Evolutionary conservation across 2,888 invertebrate genomes (phyloP), one percentile per base, ranked within the genome.

Genomic region (Psococerastis gibbosa): DNA sequence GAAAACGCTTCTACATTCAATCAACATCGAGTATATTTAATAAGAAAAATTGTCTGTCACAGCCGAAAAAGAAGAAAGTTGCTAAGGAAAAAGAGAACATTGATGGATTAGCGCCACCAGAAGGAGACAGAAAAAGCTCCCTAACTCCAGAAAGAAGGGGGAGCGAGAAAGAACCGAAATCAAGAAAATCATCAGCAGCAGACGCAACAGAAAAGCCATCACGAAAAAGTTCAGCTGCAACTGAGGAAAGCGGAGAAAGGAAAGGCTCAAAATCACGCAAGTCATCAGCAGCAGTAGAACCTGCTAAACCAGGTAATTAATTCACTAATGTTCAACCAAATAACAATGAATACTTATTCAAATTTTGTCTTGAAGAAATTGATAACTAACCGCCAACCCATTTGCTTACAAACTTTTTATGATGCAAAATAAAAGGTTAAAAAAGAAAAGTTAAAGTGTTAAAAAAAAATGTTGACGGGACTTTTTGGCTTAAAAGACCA

Each of bases 221-320:
- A 43, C 23, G 38, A 18, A 38, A 38, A 38, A 15, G 3, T 20
- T 38, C 38, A 5, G 15, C 18, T 13, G 20, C 38, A 3, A 18
- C 22, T 20, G 43, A 31, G 9, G 13, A 16, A 22, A 17, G 20
- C 9, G 4, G 35, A 31, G 11, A 17, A 22, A 43, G 3, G 22
- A n/a, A 43, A 11, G 32, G 32, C 15, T 27, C 35, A n/a, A 43
- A 43, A 44, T 16, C 32, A 13, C 35, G 42, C 22, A 43, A 46
- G 22, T 35, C 43, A n/a, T 35, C 38, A 43, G 43, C 43, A 11
- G 35, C 27, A 34, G 31, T 35, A 17, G 45, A 42, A 18, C 42
- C 33, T 15, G 27, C 43, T 3, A 32, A 17, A 38, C 20, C 17
- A 38, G 38, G 38, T 38, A 38, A 38, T 15, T 34, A 31, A 33